These are phyloP conservation scores for Callinectes sapidus DNA, from an alignment of 2,888 invertebrate species.

Conservation along the genomic window DNA sequence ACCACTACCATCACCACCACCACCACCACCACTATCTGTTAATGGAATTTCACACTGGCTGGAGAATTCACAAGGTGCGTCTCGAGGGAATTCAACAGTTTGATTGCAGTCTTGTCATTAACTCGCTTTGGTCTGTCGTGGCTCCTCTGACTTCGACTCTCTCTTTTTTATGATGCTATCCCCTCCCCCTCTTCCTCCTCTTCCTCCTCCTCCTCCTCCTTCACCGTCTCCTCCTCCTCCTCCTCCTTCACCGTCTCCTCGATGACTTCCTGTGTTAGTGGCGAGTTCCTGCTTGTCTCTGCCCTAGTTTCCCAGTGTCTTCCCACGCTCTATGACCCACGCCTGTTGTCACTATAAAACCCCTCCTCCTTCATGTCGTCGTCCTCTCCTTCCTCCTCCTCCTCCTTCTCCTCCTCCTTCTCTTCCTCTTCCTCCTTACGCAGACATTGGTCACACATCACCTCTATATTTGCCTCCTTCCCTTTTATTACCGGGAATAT, in stretches of 20 bases:
- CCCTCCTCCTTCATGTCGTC: not conserved
- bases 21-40: slow-evolving; percentile 5
- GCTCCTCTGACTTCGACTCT: not conserved
- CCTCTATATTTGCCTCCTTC: not conserved
- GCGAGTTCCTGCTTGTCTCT: slow-evolving; percentile 23
- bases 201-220: not conserved
- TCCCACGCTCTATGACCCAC: slow-evolving; percentile 1
- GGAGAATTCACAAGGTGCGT: not conserved
- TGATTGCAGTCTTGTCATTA: slow-evolving; percentile 19
- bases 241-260: not conserved
- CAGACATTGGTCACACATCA: not conserved
- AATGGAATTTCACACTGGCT: not conserved
- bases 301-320: slow-evolving; percentile 11
- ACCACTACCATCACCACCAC: not conserved
- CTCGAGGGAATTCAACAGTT: not conserved
- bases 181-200: not conserved
- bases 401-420: not conserved
- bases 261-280: not conserved
- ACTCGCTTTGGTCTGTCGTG: not conserved
- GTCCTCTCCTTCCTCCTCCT: not conserved
- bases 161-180: not conserved
- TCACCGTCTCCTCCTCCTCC: not conserved
- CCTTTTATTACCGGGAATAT: not conserved
- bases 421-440: not conserved
- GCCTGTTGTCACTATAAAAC: not conserved